Evolutionary conservation across 2,888 invertebrate species (phyloP), one percentile per base, ranked within the genome.

Genomic region (Pristionchus entomophagus): DNA sequence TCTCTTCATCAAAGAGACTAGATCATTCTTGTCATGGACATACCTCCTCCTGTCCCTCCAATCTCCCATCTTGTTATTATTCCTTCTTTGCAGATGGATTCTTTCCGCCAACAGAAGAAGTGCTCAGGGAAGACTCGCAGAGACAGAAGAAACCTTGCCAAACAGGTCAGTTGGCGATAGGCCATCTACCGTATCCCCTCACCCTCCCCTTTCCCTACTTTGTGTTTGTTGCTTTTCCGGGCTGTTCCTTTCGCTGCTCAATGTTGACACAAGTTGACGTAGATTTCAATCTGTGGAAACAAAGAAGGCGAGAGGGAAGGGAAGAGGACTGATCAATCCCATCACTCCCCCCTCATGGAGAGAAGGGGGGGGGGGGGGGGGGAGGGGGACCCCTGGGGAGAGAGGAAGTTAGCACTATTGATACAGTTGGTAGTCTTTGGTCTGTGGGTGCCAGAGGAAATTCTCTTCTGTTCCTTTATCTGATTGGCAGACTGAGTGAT

Each of bases 281-380:
- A 41, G 45, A 26, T 38, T 26, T 73, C 73, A 73, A 73, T 35
- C 73, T 73, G 73, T 73, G 73, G 73, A 73, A 73, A 73, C 73
- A 73, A 69, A 32, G 5, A 10, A 41, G 26, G 65, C 3, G 45
- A 73, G 41, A 73, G 73, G 73, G 26, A n/a, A n/a, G 59, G 59
- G 59, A 26, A 26, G 26, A 59, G 59, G 59, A 59, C 59, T 59
- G 59, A 59, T 59, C 59, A 59, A 59, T 59, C 59, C 51, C 56
- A 38, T 35, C 65, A 35, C 65, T 65, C 35, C 65, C 65, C 35
- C 65, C 17, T n/a, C n/a, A 45, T 45, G 14, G 45, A 45, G 45
- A 45, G 45, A 45, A 10, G 45, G 14, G 14, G 14, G 14, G 14
- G 14, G 8, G 8, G 8, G 8, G 8, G 14, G 45, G 45, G 41